phyloP scores from a whole-genome alignment of 92 coral and sea anemone species.

The Palythoa heliodiscus region DNA sequence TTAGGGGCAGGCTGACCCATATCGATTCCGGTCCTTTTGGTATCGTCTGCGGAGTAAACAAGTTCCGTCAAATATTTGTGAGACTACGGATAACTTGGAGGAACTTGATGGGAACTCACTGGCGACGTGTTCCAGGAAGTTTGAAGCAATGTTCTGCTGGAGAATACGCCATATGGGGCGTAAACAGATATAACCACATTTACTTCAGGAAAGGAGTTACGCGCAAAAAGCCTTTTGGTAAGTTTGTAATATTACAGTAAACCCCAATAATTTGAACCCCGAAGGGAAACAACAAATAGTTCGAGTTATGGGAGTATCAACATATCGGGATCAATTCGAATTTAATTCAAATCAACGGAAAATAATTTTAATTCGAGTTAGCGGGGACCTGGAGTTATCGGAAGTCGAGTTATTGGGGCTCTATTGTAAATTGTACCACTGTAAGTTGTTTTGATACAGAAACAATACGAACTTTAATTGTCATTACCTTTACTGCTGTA shows the following conservation, averaged over 20 bases:
- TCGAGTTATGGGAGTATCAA: too few species aligned
- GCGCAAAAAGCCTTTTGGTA: constrained; percentile 15
- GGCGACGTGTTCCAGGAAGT: constrained; percentile 35
- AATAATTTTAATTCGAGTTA: too few species aligned
- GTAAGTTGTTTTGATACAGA: too few species aligned
- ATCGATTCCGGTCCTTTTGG: constrained; percentile 50
- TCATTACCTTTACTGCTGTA: too few species aligned
- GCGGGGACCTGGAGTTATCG: too few species aligned
- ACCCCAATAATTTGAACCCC: too few species aligned
- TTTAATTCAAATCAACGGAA: too few species aligned
- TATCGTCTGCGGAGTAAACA: constrained; percentile 32
- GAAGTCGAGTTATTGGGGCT: too few species aligned
- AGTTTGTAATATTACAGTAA: neutral
- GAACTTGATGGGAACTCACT: constrained; percentile 19
- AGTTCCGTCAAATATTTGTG: neutral
- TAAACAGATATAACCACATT: constrained; percentile 13
- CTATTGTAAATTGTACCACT: too few species aligned
- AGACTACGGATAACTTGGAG: constrained; percentile 38
- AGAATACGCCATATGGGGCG: constrained; percentile 42
- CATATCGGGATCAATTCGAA: too few species aligned
- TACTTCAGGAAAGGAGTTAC: constrained; percentile 42
- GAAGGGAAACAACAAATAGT: too few species aligned
- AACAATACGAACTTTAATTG: too few species aligned
- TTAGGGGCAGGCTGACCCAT: constrained; percentile 34
- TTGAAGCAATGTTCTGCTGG: constrained; percentile 32